These are phyloP conservation scores for Ophion obscuratus DNA, from an alignment of 2,888 invertebrate genomes.

Conservation along the genomic window DNA sequence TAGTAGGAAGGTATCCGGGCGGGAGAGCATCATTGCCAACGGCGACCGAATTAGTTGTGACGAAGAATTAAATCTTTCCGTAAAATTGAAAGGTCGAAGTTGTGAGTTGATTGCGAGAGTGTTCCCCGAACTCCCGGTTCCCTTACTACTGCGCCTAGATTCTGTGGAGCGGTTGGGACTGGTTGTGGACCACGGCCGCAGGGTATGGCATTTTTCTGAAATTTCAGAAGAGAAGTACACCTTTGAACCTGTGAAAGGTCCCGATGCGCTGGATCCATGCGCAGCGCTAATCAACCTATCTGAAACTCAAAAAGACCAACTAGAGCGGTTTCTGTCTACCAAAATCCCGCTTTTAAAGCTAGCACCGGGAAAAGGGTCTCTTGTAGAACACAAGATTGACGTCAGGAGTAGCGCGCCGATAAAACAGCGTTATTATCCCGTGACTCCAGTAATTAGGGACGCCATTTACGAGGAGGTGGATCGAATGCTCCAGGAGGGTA, in stretches of 20 bases:
- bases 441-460: background rate
- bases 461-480: constrained; percentile 2
- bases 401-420: background rate
- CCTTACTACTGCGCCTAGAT: background rate
- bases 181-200: background rate
- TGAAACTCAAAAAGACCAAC: background rate
- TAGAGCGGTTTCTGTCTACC: background rate
- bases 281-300: background rate
- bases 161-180: background rate
- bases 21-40: background rate
- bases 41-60: background rate
- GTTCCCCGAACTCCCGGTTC: background rate
- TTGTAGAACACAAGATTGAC: background rate
- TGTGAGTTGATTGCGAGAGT: background rate
- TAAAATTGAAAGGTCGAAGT: background rate
- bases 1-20: background rate
- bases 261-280: background rate
- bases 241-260: background rate
- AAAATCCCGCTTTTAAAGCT: background rate
- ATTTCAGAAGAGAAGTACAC: background rate
- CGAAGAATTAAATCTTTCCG: background rate
- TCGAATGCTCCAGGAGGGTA: background rate
- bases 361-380: background rate
- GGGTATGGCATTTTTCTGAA: background rate
- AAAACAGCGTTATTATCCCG: background rate